Conservation (phyloP, 2,113 vertebrate genomes). For the Phainopepla nitens region DNA sequence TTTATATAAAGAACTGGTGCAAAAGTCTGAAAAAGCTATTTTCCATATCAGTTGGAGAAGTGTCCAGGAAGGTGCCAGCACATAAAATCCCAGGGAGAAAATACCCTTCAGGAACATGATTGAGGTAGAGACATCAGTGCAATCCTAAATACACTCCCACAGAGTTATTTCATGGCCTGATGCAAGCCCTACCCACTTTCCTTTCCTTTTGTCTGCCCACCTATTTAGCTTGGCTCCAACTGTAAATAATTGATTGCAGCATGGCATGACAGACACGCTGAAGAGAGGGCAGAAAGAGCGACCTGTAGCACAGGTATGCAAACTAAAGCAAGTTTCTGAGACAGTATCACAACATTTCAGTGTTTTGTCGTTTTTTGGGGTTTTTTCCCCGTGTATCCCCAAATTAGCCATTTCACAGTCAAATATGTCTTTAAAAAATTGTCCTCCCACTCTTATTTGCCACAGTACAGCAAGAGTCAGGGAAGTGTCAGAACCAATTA, state of each 20-base stretch:
- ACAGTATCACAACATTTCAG: background rate
- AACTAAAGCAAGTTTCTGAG: background rate
- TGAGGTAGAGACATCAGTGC: background rate
- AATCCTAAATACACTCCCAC: background rate
- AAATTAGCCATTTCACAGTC: background rate
- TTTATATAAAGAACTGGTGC: background rate
- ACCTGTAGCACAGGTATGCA: background rate
- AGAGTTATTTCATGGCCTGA: background rate
- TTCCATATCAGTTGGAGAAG: background rate
- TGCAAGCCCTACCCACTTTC: background rate
- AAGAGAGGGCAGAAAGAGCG: background rate
- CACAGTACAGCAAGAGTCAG: background rate
- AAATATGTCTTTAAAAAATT: background rate
- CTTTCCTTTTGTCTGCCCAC: slow-evolving; percentile 30
- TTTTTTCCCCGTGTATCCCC: background rate
- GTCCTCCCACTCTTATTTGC: background rate
- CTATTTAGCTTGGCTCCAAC: background rate
- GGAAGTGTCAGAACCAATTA: background rate
- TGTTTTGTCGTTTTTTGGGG: background rate
- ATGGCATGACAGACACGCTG: background rate
- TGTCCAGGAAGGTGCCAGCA: background rate
- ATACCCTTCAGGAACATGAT: background rate
- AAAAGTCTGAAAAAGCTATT: background rate
- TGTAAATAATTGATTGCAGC: slow-evolving; percentile 39
- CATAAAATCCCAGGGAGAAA: background rate